These are phyloP conservation scores for Priocnemis perturbator DNA, from an alignment of 2,888 invertebrate species.

Conservation along the genomic window DNA sequence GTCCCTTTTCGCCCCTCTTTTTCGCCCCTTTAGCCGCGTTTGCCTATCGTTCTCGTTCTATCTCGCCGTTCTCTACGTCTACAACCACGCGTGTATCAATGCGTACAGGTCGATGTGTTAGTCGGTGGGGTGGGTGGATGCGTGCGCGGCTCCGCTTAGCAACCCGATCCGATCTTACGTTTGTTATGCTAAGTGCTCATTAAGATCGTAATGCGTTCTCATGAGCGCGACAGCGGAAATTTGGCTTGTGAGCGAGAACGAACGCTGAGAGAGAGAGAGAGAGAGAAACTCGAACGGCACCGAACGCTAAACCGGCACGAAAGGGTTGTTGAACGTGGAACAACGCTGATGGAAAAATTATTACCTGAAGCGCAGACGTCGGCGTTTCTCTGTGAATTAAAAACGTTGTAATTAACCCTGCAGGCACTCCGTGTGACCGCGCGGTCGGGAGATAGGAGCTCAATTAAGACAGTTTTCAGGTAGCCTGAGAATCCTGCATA, in stretches of 20 bases:
- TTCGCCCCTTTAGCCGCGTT: not conserved
- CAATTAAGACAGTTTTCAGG: no score
- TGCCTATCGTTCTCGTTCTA: not conserved
- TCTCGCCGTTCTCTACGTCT: conserved; percentile 4
- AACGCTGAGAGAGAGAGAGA: not conserved
- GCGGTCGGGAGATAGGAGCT: no score
- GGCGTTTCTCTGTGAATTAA: not conserved
- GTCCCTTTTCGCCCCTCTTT: not conserved
- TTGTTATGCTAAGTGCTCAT: conserved; percentile 74
- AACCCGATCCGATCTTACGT: conserved; percentile 69
- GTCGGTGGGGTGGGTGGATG: conserved; percentile 21
- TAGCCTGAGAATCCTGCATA: no score
- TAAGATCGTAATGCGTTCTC: conserved; percentile 71
- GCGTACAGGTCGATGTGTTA: not conserved
- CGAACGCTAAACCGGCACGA: not conserved
- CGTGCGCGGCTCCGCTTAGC: conserved; percentile 55
- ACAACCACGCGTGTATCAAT: conserved; percentile 8
- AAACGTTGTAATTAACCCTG: no score
- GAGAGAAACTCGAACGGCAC: not conserved
- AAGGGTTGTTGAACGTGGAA: no score
- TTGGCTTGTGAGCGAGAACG: conserved; percentile 44
- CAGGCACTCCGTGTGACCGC: no score
- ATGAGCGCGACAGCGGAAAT: conserved; percentile 57
- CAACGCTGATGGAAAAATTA: no score
- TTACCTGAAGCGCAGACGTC: not conserved